A percentile compares a stretch with the other conserved stretches of the same genome.
phyloP scores from a whole-genome alignment of 1,140 invertebrate genomes.

The Trichogramma pretiosum region DNA sequence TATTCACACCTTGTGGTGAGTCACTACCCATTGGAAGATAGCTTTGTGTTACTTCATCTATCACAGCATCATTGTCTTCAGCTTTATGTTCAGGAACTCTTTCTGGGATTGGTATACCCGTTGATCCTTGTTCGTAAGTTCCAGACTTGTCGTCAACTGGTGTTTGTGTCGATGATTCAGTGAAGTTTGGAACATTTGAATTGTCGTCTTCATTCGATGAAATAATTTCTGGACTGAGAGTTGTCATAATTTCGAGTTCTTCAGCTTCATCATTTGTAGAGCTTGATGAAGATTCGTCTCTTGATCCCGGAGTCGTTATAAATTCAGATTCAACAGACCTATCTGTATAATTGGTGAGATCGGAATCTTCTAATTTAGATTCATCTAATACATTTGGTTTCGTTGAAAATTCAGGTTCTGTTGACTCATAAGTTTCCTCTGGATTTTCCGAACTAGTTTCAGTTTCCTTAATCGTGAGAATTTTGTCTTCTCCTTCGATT shows the following conservation, averaged over 20 bases:
- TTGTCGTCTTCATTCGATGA: too few species aligned
- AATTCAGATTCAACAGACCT: too few species aligned
- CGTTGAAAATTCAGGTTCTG: slow-evolving; percentile 15
- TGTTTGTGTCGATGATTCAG: too few species aligned
- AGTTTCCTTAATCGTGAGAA: background rate
- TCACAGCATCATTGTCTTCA: slow-evolving; percentile 31
- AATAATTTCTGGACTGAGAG: slow-evolving; percentile 17
- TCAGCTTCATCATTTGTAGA: too few species aligned
- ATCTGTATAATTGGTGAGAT: too few species aligned
- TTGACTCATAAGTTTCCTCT: background rate
- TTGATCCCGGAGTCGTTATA: too few species aligned
- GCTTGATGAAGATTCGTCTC: too few species aligned
- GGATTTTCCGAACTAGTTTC: background rate
- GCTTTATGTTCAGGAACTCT: slow-evolving; percentile 33
- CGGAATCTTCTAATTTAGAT: too few species aligned
- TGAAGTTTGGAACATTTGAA: too few species aligned
- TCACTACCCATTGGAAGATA: slow-evolving; percentile 18
- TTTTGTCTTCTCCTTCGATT: background rate
- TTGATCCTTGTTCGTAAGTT: slow-evolving; percentile 20
- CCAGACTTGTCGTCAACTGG: background rate
- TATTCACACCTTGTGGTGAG: slow-evolving; percentile 19
- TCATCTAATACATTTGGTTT: too few species aligned
- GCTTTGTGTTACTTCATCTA: slow-evolving; percentile 24
- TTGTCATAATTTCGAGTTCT: too few species aligned
- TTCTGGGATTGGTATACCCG: slow-evolving; percentile 29